phyloP scores from a whole-genome alignment of 2,113 vertebrate genomes.

The Xiphophorus maculatus region DNA sequence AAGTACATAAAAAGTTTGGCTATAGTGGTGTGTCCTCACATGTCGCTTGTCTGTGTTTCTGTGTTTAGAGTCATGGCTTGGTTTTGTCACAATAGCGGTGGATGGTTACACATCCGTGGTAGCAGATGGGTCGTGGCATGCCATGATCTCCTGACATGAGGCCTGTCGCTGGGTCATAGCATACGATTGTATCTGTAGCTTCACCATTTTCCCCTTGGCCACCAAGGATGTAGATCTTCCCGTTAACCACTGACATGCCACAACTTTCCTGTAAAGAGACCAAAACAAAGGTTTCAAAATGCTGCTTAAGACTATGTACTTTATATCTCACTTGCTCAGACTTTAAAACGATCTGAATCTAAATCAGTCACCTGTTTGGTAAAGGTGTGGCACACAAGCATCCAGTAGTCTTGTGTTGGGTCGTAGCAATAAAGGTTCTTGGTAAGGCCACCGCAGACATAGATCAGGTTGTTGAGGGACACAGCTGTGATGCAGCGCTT shows the following conservation, averaged over 20 bases:
- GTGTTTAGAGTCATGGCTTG: conserved; percentile 78
- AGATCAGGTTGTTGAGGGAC: conserved; percentile 94
- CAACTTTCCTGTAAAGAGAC: conserved; percentile 90
- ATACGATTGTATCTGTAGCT: conserved; percentile 93
- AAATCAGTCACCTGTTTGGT: conserved; percentile 88
- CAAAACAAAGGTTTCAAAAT: neutral
- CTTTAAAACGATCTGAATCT: neutral
- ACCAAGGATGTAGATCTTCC: conserved; percentile 97
- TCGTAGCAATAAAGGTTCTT: conserved; percentile 98
- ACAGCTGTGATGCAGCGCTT: conserved; percentile 97
- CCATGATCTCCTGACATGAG: conserved; percentile 96
- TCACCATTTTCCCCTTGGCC: conserved; percentile 93
- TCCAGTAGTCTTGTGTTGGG: conserved; percentile 96
- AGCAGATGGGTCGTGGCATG: conserved; percentile 97
- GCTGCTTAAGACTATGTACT: neutral
- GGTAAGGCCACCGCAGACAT: conserved; percentile 96
- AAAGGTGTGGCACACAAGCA: conserved; percentile 95
- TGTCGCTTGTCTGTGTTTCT: neutral
- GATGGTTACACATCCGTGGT: conserved; percentile 97
- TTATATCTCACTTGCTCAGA: neutral
- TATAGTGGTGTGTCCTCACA: neutral
- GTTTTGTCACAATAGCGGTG: conserved; percentile 96
- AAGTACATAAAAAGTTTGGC: neutral
- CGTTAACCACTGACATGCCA: conserved; percentile 98
- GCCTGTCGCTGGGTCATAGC: conserved; percentile 93